Base-by-base conservation (phyloP, 2,888 invertebrate species). In the Cremastobaeus sp. region DNA sequence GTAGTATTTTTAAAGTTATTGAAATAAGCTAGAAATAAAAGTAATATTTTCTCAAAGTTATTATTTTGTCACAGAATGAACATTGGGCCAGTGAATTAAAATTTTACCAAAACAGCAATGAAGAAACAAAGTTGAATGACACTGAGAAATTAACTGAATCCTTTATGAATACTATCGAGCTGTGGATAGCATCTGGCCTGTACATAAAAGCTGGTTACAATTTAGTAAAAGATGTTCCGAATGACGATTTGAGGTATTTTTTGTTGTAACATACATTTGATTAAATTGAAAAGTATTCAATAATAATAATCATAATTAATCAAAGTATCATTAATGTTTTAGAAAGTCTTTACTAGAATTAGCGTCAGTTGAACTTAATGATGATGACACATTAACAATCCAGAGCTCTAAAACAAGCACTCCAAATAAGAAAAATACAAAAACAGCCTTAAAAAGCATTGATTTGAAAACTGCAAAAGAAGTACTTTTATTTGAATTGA, bases 11-110 rank as follows among this genome's bases (percentile, higher is more conserved):
- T 25, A 25, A 25, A 25, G 8, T 25, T 15, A 35, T 35, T 11
- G 35, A 11, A 48, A 30, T 41, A 41, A 3, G 8, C 12, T 48
- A 45, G 28, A 45, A 35, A 41, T 32, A 21, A 35, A 37, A 25
- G 12, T 45, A 47, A 35, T 35, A 37, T 9, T 9, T 48, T 1
- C 37, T 43, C 32, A 41, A 34, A 47, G 32, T 60, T 47, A 14
- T 15, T 43, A 71, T 41, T 47, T 6, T 14, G 69, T 79, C 77
- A 0, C 55, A 91, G 86, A 88, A 88, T 32, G 90, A 91, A 80
- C 93, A 93, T 85, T 93, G 93, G 93, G 86, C 89, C 45, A 88
- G 89, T 68, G 90, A 92, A 82, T 89, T 88, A 69, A 81, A 86
- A 66, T 83, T 82, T 41, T 89, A 92, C 66, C 81, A 88, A 75